These are phyloP conservation scores for Scomber colias DNA, from an alignment of 2,113 vertebrate species.

Conservation along the genomic window DNA sequence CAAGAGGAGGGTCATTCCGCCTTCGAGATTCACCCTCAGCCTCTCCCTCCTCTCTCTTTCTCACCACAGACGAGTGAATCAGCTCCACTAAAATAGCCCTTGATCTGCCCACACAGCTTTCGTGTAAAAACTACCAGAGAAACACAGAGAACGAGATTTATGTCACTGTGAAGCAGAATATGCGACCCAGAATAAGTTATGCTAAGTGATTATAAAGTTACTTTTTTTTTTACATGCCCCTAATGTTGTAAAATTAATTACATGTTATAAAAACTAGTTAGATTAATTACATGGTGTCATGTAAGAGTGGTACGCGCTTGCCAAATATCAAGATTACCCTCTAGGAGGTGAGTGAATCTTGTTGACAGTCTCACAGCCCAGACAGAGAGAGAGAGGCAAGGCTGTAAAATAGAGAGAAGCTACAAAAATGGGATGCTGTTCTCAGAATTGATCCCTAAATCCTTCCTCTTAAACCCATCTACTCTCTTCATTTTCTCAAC, in stretches of 20 bases:
- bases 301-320: slow-evolving; percentile 24
- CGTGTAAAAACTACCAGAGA: slow-evolving; percentile 42
- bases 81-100: slow-evolving; percentile 60
- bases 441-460: slow-evolving; percentile 29
- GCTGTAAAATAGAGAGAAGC: slow-evolving; percentile 26
- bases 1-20: slow-evolving; percentile 45
- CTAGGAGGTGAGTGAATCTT: slow-evolving; percentile 46
- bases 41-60: slow-evolving; percentile 26
- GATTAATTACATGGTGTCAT: slow-evolving; percentile 55
- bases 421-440: slow-evolving; percentile 1
- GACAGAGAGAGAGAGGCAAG: slow-evolving; percentile 17
- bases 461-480: slow-evolving; percentile 10
- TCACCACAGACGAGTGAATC: slow-evolving; percentile 63
- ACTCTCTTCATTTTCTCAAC: not conserved
- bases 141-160: slow-evolving; percentile 50
- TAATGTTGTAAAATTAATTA: slow-evolving; percentile 55
- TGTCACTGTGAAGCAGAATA: slow-evolving; percentile 37
- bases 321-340: slow-evolving; percentile 53
- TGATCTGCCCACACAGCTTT: slow-evolving; percentile 68
- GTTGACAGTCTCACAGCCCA: slow-evolving; percentile 44
- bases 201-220: slow-evolving; percentile 51
- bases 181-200: slow-evolving; percentile 42
- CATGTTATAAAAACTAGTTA: slow-evolving; percentile 38
- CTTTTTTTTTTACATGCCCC: slow-evolving; percentile 60
- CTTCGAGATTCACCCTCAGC: slow-evolving; percentile 32